These are phyloP conservation scores for Maccullochella peelii DNA, from an alignment of 2,113 vertebrate species.

Conservation along the genomic window DNA sequence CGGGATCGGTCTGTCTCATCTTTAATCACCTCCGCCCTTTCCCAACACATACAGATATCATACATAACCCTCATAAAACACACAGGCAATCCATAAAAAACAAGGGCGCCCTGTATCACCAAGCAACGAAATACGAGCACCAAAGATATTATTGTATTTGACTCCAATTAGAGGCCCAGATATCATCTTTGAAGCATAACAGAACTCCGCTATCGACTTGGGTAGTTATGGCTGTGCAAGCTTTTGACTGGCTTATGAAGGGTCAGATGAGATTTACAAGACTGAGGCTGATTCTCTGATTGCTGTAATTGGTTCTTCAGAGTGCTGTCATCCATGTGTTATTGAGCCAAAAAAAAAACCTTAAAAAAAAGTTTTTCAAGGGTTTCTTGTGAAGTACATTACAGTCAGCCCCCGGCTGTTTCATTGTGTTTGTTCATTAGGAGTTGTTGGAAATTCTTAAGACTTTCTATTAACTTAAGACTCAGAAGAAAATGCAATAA, in stretches of 20 bases:
- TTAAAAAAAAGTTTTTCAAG: neutral
- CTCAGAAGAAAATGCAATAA: neutral
- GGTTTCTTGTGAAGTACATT: constrained; percentile 8
- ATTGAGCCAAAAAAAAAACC: neutral
- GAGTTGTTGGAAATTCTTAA: neutral
- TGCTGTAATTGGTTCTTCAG: constrained; percentile 56
- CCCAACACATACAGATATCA: constrained; percentile 29
- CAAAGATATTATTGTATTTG: constrained; percentile 54
- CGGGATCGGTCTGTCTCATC: constrained; percentile 46
- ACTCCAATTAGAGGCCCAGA: constrained; percentile 56
- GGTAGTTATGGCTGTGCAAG: constrained; percentile 27
- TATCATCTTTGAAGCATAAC: constrained; percentile 59
- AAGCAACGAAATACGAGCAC: constrained; percentile 37
- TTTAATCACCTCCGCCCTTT: constrained; percentile 43
- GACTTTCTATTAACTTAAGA: neutral
- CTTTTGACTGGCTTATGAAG: constrained; percentile 46
- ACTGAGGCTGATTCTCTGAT: constrained; percentile 45
- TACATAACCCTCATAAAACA: constrained; percentile 52
- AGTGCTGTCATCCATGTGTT: constrained; percentile 17
- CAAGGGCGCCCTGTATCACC: neutral
- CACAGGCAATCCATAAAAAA: constrained; percentile 27
- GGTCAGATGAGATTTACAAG: constrained; percentile 55
- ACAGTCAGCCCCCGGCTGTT: neutral
- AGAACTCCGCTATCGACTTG: constrained; percentile 18
- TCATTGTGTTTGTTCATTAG: constrained; percentile 3